Evolutionary conservation across 1,140 invertebrate genomes (phyloP).

Genomic region (Drosophila takahashii): DNA sequence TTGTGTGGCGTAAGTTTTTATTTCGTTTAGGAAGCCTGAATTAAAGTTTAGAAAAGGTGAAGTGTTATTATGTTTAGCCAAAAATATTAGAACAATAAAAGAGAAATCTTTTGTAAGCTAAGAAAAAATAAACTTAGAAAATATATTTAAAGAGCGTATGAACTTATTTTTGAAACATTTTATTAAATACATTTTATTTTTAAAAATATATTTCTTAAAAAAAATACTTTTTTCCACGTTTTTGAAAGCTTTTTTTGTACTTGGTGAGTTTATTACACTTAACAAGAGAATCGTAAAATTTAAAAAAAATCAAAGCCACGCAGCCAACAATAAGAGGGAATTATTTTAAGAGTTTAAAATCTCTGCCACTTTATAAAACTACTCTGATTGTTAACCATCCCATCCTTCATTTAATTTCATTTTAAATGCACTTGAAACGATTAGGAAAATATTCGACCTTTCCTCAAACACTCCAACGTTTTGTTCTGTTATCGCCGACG

Average conservation of each 20-base stretch:
- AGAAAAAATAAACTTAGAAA: too few species aligned
- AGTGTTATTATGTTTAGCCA: background rate
- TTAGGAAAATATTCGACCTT: slow-evolving; percentile 21
- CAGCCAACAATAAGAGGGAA: slow-evolving; percentile 1
- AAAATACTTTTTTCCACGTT: too few species aligned
- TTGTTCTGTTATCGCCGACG: slow-evolving; percentile 50
- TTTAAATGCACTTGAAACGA: slow-evolving; percentile 63
- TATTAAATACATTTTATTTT: too few species aligned
- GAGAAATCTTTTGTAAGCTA: background rate
- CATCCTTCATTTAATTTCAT: slow-evolving; percentile 50
- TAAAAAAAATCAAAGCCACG: slow-evolving; percentile 6
- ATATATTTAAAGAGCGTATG: too few species aligned
- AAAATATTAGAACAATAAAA: background rate
- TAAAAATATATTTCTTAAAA: too few species aligned
- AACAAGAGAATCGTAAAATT: too few species aligned
- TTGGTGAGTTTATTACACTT: too few species aligned
- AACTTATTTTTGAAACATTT: too few species aligned
- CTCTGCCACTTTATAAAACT: slow-evolving; percentile 15
- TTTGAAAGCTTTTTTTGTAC: too few species aligned
- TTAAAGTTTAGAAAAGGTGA: background rate
- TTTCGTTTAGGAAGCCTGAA: slow-evolving; percentile 30
- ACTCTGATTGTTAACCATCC: slow-evolving; percentile 2
- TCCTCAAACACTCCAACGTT: slow-evolving; percentile 33
- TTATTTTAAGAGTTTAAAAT: slow-evolving; percentile 1
- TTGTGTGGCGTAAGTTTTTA: slow-evolving; percentile 37